Base-by-base conservation (phyloP, 2,888 invertebrate species). In the Dorcus parallelipipedus region DNA sequence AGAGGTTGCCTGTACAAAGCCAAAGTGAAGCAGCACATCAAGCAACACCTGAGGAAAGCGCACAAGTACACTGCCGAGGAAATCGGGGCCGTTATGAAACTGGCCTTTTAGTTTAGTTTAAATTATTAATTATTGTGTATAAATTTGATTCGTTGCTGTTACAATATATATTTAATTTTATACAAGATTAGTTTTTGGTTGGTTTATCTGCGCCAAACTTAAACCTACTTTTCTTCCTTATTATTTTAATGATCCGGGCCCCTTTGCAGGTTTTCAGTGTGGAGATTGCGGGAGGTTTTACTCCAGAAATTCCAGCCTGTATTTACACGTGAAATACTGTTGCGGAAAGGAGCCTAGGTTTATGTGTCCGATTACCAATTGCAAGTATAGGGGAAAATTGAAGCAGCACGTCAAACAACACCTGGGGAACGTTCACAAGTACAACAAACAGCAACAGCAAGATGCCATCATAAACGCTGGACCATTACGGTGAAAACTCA, bases 281-380 rank as follows among this genome's bases (percentile, higher is more conserved):
- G 45, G 9, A 9, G 45, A 20, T 3, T 45, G 45, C 20, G 45
- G 45, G 14, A 10, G 47, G 38, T 33, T 17, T 20, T 54, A 45
- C 14, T 45, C 17, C 23, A 45, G 54, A 38, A 47, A 47, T 9
- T 38, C 54, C 9, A 43, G 47, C 33, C 23, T 54, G 26, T 45
- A 54, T n/a, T 20, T 42, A 41, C 59, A 59, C 20, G 39, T 51
- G 26, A 52, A 52, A 17, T 42, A 56, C 51, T 43, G 43, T 14
- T 59, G 59, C 40, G 56, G 56, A 5, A 52, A 56, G 49, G 43
- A 17, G 6, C 59, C 56, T 9, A 51, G 41, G 10, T 59, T 52
- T 52, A 40, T 10, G 38, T 59, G 59, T 20, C 48, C 50, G 17
- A 33, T 59, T 14, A 14, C 9, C 41, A 38, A 45, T 6, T 59